Evolutionary conservation across 2,888 invertebrate species (phyloP).

Genomic region (Caenorhabditis sp.): DNA sequence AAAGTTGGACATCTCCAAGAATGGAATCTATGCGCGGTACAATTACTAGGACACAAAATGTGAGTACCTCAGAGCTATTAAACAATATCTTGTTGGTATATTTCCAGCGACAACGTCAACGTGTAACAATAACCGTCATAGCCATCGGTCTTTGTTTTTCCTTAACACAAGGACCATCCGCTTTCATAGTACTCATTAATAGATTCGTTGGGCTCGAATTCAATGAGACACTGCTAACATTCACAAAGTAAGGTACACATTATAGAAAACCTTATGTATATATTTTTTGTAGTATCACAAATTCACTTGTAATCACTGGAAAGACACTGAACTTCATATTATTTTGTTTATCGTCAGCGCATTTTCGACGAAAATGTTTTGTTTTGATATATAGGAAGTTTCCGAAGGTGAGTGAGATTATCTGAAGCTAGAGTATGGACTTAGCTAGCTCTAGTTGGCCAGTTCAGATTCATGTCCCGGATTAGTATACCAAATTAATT

Average conservation of each 20-base stretch:
- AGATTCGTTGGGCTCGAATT: not conserved
- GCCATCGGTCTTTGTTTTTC: conserved; percentile 67
- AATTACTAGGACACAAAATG: conserved; percentile 41
- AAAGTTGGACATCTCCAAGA: conserved; percentile 41
- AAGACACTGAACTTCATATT: conserved; percentile 69
- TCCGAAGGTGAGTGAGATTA: conserved; percentile 50
- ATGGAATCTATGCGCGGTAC: conserved; percentile 44
- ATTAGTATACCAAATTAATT: no score
- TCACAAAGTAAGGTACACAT: not conserved
- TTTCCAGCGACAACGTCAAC: conserved; percentile 45
- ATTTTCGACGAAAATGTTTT: conserved; percentile 65
- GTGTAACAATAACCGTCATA: conserved; percentile 66
- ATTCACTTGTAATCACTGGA: conserved; percentile 66
- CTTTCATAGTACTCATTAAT: conserved; percentile 55
- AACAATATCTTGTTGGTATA: no score
- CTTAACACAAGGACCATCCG: conserved; percentile 68
- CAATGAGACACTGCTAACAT: not conserved
- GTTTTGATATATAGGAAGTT: conserved; percentile 61
- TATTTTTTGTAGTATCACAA: conserved; percentile 59
- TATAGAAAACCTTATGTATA: not conserved
- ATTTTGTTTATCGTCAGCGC: conserved; percentile 68
- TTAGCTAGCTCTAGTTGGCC: no score
- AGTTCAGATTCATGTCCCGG: no score
- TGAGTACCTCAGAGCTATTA: no score
- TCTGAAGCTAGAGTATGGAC: no score